Percentiles rank a stretch among this genome's conserved stretches.
Evolutionary conservation across 1,140 invertebrate species (phyloP).

Genomic region (Bombus superbus): DNA sequence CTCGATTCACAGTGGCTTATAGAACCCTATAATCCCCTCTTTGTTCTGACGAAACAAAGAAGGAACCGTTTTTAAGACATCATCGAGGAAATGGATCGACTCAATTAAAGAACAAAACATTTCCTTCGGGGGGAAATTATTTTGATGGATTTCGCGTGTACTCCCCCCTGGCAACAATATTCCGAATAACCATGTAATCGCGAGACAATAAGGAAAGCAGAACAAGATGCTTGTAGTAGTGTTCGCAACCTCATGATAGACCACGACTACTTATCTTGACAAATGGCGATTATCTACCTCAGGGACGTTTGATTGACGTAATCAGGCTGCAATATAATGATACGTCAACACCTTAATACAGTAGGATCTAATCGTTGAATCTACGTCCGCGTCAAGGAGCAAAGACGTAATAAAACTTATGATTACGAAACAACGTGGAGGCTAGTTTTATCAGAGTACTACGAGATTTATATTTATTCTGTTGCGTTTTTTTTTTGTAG

Average conservation of each 20-base stretch:
- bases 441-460: neutral
- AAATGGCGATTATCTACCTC: conserved; percentile 53
- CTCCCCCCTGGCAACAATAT: neutral
- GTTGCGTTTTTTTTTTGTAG: too few relatives aligned
- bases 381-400: neutral
- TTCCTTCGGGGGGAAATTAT: neutral
- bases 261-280: conserved; percentile 60
- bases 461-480: neutral
- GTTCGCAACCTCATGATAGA: conserved; percentile 24
- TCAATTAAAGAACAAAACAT: conserved; percentile 1
- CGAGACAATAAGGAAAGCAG: conserved; percentile 29
- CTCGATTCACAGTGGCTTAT: neutral
- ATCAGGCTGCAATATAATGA: conserved; percentile 59
- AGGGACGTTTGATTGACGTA: conserved; percentile 43
- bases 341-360: conserved; percentile 31
- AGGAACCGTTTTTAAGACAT: neutral
- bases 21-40: neutral
- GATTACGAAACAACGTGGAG: neutral
- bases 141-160: neutral
- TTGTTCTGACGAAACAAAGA: conserved; percentile 1
- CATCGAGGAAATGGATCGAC: neutral
- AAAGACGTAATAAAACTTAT: neutral
- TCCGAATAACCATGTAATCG: neutral
- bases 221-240: conserved; percentile 41
- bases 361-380: neutral